These are phyloP conservation scores for Drosophila pseudoananassae DNA, from an alignment of 1,140 invertebrate species.

Conservation along the genomic window DNA sequence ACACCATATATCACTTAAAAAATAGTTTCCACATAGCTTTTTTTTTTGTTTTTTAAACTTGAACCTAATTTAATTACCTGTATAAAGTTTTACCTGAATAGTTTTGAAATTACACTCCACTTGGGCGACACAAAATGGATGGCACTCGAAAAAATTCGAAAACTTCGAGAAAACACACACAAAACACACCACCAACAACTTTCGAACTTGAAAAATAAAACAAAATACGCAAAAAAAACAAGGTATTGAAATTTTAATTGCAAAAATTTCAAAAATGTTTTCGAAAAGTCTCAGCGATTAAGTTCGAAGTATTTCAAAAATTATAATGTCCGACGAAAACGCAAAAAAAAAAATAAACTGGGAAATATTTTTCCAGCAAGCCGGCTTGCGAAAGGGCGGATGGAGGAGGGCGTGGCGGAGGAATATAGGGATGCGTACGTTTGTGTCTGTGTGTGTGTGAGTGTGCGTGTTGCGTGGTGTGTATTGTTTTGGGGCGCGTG, in stretches of 20 bases:
- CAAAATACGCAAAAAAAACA: neutral
- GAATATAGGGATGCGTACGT: neutral
- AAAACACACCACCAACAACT: neutral
- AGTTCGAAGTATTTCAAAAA: neutral
- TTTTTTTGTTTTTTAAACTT: neutral
- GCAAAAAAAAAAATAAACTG: neutral
- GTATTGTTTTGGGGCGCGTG: conserved; percentile 56
- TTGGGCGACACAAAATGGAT: neutral
- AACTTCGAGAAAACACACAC: neutral
- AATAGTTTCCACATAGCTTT: conserved; percentile 1
- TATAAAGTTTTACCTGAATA: neutral
- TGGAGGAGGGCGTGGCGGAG: conserved; percentile 10
- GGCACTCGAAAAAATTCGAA: neutral
- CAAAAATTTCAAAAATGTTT: conserved; percentile 5
- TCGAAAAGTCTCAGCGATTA: neutral
- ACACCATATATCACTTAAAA: neutral
- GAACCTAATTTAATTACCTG: conserved; percentile 3
- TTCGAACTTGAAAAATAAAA: conserved; percentile 1
- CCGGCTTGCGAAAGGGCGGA: conserved; percentile 25
- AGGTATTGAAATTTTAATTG: conserved; percentile 6
- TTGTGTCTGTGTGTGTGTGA: conserved; percentile 1
- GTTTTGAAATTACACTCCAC: neutral
- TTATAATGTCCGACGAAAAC: neutral
- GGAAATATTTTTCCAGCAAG: conserved; percentile 18
- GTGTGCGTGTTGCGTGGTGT: conserved; percentile 11